These are phyloP conservation scores for Phlogophora meticulosa DNA, from an alignment of 2,888 invertebrate species.

Conservation along the genomic window DNA sequence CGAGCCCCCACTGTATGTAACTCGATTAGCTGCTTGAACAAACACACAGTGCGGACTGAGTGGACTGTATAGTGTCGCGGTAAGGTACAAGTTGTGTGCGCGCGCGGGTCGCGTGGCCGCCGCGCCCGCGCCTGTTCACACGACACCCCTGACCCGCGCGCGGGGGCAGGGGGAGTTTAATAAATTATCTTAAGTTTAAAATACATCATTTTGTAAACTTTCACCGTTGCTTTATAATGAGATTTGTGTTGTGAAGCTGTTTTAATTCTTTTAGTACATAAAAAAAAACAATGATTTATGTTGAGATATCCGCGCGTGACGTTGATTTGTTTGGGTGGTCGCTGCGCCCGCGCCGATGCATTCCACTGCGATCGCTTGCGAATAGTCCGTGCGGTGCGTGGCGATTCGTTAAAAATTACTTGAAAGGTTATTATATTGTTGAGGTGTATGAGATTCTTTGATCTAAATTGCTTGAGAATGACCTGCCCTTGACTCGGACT, in stretches of 20 bases:
- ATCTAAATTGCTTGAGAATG: conserved; percentile 5
- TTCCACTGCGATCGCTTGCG: conserved; percentile 22
- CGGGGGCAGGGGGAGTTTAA: conserved; percentile 46
- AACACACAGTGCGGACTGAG: conserved; percentile 46
- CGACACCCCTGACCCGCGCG: conserved; percentile 66
- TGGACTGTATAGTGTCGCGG: neutral
- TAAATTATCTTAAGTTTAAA: conserved; percentile 64
- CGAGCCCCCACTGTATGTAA: conserved; percentile 61
- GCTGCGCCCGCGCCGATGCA: conserved; percentile 12
- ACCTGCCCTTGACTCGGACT: neutral
- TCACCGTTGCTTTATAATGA: conserved; percentile 59
- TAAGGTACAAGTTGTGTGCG: conserved; percentile 24
- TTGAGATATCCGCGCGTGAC: conserved; percentile 48
- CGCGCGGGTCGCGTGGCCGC: conserved; percentile 45
- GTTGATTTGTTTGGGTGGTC: conserved; percentile 52
- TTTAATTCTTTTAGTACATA: conserved; percentile 65
- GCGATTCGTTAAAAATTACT: neutral
- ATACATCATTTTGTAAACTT: conserved; percentile 62
- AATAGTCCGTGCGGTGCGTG: conserved; percentile 21
- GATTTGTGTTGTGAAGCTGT: conserved; percentile 63
- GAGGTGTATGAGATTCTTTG: neutral
- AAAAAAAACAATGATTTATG: conserved; percentile 56
- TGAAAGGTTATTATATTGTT: conserved; percentile 11
- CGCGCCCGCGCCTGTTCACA: conserved; percentile 70
- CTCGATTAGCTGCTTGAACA: conserved; percentile 68